Percentiles rank a stretch among this genome's conserved stretches.
Evolutionary conservation across 1,140 invertebrate genomes (phyloP).

Genomic region (Polypedilum vanderplanki): DNA sequence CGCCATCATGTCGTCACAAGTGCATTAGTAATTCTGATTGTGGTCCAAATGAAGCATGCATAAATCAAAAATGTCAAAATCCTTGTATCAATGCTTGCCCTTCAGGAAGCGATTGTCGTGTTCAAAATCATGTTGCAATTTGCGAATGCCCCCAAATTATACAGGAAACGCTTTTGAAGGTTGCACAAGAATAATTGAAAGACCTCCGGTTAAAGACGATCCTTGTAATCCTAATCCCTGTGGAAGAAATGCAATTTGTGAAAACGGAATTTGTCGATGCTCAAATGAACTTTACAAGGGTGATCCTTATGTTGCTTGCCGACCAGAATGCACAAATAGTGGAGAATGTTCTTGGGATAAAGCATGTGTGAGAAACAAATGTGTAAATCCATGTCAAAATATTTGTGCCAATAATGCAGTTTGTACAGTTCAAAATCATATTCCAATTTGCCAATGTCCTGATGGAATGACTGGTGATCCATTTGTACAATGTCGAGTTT

Average conservation of each 20-base stretch:
- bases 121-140: conserved; percentile 65
- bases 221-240: conserved; percentile 72
- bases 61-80: conserved; percentile 58
- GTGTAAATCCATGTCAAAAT: conserved; percentile 67
- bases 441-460: conserved; percentile 40
- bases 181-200: conserved; percentile 38
- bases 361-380: conserved; percentile 67
- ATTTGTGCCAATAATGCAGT: conserved; percentile 64
- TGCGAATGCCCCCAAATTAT: conserved; percentile 60
- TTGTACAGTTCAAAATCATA: conserved; percentile 72
- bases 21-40: conserved; percentile 61
- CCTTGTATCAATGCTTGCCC: conserved; percentile 73
- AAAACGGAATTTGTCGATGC: conserved; percentile 39
- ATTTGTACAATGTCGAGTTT: conserved; percentile 63
- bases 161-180: conserved; percentile 63
- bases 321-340: conserved; percentile 78
- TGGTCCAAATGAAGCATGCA: conserved; percentile 51
- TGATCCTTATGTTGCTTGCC: conserved; percentile 60
- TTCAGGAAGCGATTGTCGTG: conserved; percentile 59
- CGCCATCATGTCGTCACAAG: conserved; percentile 60
- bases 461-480: conserved; percentile 50
- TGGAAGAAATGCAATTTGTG: conserved; percentile 47
- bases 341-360: conserved; percentile 68
- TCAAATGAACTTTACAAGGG: conserved; percentile 30
- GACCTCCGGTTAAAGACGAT: conserved; percentile 40